Evolutionary conservation across 2,113 vertebrate genomes (phyloP).

Genomic region (Apaloderma vittatum): DNA sequence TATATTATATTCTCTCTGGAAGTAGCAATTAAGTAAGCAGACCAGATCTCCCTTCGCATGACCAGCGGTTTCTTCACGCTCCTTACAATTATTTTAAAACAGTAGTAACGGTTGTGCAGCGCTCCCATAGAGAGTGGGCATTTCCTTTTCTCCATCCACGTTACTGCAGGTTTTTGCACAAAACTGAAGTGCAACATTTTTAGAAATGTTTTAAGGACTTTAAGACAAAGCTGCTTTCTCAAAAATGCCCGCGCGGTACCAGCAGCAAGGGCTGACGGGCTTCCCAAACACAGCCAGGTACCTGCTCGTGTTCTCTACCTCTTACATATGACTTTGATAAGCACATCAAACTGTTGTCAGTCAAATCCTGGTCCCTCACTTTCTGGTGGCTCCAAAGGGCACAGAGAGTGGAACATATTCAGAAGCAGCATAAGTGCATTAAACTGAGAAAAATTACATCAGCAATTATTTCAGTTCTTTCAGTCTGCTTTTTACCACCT

Average conservation of each 20-base stretch:
- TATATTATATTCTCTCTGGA: no score
- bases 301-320: not conserved
- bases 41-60: not conserved
- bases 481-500: not conserved
- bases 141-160: not conserved
- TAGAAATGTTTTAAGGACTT: not conserved
- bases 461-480: not conserved
- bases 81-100: not conserved
- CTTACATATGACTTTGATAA: not conserved
- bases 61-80: not conserved
- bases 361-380: not conserved
- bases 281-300: not conserved
- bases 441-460: not conserved
- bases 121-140: not conserved
- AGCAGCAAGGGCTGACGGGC: not conserved
- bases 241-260: accelerated
- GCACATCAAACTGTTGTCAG: no score
- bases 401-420: not conserved
- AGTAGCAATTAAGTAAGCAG: not conserved
- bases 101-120: not conserved
- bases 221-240: not conserved
- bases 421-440: not conserved
- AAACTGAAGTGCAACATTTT: not conserved
- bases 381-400: not conserved
- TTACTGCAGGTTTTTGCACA: not conserved